These are phyloP conservation scores for Paralichthys olivaceus DNA, from an alignment of 2,113 vertebrate species.

Conservation along the genomic window DNA sequence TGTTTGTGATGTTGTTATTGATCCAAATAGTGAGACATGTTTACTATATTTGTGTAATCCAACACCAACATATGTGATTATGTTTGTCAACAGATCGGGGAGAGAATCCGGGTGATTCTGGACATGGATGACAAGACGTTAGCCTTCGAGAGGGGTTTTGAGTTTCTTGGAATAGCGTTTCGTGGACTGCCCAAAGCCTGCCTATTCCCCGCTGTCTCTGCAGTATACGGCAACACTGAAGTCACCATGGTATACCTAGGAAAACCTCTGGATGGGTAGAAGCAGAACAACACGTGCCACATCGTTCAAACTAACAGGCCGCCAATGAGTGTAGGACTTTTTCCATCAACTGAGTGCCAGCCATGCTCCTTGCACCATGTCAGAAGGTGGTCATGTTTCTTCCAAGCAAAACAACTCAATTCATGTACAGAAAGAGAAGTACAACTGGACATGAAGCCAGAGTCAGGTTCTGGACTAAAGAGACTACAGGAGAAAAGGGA, in stretches of 20 bases:
- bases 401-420: slow-evolving; percentile 48
- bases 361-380: slow-evolving; percentile 21
- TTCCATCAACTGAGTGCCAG: slow-evolving; percentile 11
- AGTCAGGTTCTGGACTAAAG: slow-evolving; percentile 3
- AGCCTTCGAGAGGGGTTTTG: slow-evolving; percentile 97
- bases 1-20: background rate
- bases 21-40: background rate
- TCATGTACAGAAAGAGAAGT: slow-evolving; percentile 49
- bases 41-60: background rate
- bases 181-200: slow-evolving; percentile 96
- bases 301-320: background rate
- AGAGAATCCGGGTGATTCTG: slow-evolving; percentile 97
- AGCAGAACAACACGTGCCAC: slow-evolving; percentile 24
- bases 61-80: background rate
- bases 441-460: slow-evolving; percentile 25
- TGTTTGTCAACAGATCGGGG: slow-evolving; percentile 90
- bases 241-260: slow-evolving; percentile 99
- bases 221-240: slow-evolving; percentile 98
- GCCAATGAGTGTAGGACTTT: slow-evolving; percentile 8
- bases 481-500: slow-evolving; percentile 9
- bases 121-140: slow-evolving; percentile 99
- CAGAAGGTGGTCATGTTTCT: slow-evolving; percentile 20
- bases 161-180: slow-evolving; percentile 97
- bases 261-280: slow-evolving; percentile 95
- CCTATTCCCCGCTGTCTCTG: slow-evolving; percentile 97